Conservation (phyloP, 2,113 vertebrate species). For the Choloepus hoffmanni region DNA sequence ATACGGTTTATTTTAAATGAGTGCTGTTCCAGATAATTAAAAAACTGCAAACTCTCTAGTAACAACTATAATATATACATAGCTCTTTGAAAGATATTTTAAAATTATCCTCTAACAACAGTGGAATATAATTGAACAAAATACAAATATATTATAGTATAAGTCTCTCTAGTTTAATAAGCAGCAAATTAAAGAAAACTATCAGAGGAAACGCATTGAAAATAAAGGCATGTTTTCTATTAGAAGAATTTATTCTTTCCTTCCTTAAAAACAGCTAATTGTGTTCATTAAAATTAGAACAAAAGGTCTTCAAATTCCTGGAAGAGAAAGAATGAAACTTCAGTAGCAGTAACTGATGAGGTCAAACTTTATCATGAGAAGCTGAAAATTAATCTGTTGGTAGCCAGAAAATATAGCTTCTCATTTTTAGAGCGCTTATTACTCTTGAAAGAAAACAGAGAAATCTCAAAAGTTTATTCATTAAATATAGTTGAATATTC, state of each 20-base stretch:
- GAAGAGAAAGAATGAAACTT: slow-evolving; percentile 79
- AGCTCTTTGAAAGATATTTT: slow-evolving; percentile 79
- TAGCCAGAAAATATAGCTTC: slow-evolving; percentile 81
- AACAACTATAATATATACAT: slow-evolving; percentile 80
- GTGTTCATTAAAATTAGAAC: slow-evolving; percentile 76
- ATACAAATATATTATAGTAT: slow-evolving; percentile 88
- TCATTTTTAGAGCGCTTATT: slow-evolving; percentile 84
- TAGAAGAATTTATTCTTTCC: slow-evolving; percentile 81
- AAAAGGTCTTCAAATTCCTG: slow-evolving; percentile 81
- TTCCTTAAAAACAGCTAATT: slow-evolving; percentile 81
- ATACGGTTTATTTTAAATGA: slow-evolving; percentile 80
- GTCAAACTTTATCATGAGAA: slow-evolving; percentile 74
- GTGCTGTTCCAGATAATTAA: slow-evolving; percentile 84
- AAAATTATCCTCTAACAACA: slow-evolving; percentile 68
- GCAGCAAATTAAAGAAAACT: slow-evolving; percentile 86
- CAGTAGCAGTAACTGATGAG: slow-evolving; percentile 70
- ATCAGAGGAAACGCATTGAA: slow-evolving; percentile 84
- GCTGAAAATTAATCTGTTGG: slow-evolving; percentile 75
- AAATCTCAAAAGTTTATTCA: slow-evolving; percentile 83
- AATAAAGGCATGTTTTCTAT: slow-evolving; percentile 83
- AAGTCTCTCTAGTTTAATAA: slow-evolving; percentile 89
- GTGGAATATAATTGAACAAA: slow-evolving; percentile 84
- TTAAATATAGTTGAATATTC: slow-evolving; percentile 67
- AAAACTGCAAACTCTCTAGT: slow-evolving; percentile 82
- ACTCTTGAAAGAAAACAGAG: slow-evolving; percentile 83